Base-by-base conservation (phyloP, 30 jellyfish, hydroid and myxozoan genomes). In the Hydra vulgaris region DNA sequence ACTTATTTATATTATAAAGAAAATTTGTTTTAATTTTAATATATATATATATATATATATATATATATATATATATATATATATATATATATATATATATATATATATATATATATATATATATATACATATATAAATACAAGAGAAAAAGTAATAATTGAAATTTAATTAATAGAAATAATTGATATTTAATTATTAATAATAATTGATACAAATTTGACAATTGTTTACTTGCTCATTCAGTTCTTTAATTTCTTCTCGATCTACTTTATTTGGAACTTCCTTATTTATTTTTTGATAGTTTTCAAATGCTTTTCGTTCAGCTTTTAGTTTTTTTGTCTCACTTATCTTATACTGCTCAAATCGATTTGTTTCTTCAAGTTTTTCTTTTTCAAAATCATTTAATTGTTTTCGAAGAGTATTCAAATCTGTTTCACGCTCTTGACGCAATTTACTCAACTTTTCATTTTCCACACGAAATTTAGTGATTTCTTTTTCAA, bases 221-320 rank as follows among this genome's bases (percentile, higher is more conserved):
- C n/a, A n/a, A n/a, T n/a, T n/a, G n/a, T 12, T 5, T 25, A 92
- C 98, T 94, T 87, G 87, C 56, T 74, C 68, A 27, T 84, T 80
- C 79, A 92, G 68, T 1, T 83, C 70, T 71, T 92, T 95, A 8
- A 92, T 92, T 27, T 92, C 98, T 0, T 87, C 96, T 18, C 98
- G 72, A 24, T 92, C 98, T 66, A 83, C 78, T 54, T 92, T 92
- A 71, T 81, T 92, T 7, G 98, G 98, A 3, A 82, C 81, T 4
- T 95, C 82, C 16, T 88, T 84, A 55, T 74, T 78, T 7, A 88
- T 93, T 77, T 92, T 92, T 73, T 87, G 96, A 80, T 87, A 86
- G 67, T 82, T 82, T 26, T 92, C 95, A 77, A 92, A 92, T 40
- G 79, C 26, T 80, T 86, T 85, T 24, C 83, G 55, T 75, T 90